Conservation (phyloP, 2,113 vertebrate genomes). For the Malurus elegans region DNA sequence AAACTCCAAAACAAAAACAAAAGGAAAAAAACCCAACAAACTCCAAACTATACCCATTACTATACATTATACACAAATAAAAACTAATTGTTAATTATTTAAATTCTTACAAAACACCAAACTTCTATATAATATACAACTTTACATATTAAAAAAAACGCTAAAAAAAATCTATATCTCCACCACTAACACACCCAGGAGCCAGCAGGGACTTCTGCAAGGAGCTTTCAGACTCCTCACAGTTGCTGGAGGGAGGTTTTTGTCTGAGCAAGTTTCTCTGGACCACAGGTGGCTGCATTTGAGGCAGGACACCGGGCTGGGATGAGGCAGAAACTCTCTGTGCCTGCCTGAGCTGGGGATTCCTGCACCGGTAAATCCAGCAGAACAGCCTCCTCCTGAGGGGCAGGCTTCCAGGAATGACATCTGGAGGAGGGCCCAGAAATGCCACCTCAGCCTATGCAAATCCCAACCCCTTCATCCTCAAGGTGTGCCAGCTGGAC, state of each 20-base stretch:
- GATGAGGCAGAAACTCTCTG: neutral
- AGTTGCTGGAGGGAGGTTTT: neutral
- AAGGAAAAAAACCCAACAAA: too few relatives aligned
- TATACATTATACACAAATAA: too few relatives aligned
- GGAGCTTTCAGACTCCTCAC: neutral
- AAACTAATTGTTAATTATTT: too few relatives aligned
- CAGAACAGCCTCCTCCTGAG: constrained; percentile 16
- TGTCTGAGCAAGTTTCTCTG: neutral
- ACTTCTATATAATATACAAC: too few relatives aligned
- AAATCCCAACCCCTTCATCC: neutral
- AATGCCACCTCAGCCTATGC: neutral
- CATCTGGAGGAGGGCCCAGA: neutral
- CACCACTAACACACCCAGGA: neutral
- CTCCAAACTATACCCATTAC: too few relatives aligned
- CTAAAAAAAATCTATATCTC: too few relatives aligned
- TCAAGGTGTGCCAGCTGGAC: neutral
- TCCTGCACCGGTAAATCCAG: neutral
- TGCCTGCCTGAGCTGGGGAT: neutral
- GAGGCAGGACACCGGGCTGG: neutral
- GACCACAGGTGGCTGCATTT: neutral
- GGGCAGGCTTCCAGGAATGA: neutral
- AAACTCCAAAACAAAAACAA: too few relatives aligned
- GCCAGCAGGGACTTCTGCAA: neutral
- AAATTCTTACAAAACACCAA: too few relatives aligned
- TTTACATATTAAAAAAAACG: too few relatives aligned